Evolutionary conservation across 2,113 vertebrate genomes (phyloP), one percentile per base, ranked within the genome.

Genomic region (Nestor notabilis): DNA sequence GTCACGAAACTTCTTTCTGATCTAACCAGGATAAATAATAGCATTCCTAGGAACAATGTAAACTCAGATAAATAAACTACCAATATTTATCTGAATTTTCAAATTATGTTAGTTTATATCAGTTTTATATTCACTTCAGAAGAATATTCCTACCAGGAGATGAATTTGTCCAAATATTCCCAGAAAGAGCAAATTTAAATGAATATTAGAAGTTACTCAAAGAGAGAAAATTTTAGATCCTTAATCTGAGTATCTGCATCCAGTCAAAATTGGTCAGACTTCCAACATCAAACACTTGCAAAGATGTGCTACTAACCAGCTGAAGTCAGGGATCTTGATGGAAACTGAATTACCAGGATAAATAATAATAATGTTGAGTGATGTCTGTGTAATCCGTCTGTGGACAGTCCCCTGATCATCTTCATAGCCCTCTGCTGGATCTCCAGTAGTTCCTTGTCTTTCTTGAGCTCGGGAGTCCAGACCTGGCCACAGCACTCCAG

Each of bases 241-340:
- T 93, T 92, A 74, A 81, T 69, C 16, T 63, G 44, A 85, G n/a
- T 82, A 14, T 79, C 72, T 82, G 83, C 84, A 90, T 87, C 58
- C 68, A 83, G 89, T 96, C 94, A 97, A 90, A 98, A 95, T 18
- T 92, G 58, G 78, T 89, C 79, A 95, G 78, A 41, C 68, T 92
- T 77, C 61, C 60, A 80, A 53, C 4, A 16, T 80, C 37, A 82
- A 85, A 63, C 53, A 85, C 76, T 90, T 74, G 58, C 33, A 69
- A 27, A 70, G 63, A 75, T 84, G 24, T 64, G 25, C 33, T 74
- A 17, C 60, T 88, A 78, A 83, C 14, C 44, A 93, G 50, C 46
- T 93, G 47, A 79, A 50, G 44, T 58, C 39, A 70, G 35, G 29
- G 56, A 78, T 76, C 65, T 85, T 90, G 37, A 39, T 5, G 10